Base-by-base conservation (phyloP, 2,797 vertebrate genomes). In the Sebastes oblongus region DNA sequence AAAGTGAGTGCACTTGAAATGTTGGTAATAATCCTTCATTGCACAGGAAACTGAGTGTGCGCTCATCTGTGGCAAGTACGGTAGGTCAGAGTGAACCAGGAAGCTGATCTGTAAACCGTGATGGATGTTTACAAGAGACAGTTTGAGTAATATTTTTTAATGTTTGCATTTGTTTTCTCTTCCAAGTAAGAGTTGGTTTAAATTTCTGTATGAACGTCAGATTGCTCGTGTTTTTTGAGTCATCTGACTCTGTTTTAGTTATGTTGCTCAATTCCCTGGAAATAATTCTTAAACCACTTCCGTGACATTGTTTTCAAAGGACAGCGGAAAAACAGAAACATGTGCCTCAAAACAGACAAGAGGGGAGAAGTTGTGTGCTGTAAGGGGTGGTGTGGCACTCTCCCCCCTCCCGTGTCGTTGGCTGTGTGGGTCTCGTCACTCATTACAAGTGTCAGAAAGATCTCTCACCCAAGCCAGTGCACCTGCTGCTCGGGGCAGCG, bases 371-470 rank as follows among this genome's bases (percentile, higher is more conserved):
- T 70, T 9, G 24, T 10, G 29, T 29, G 6, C 67, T 50, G 59
- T 58, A 6, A 6, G 34, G 67, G 52, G 56, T 24, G 59, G 25
- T 46, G 25, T 32, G 60, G 20, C 73, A 60, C 42, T 46, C 25
- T 66, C 78, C 60, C 5, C n/a, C 71, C 75, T 56, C 30, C 62
- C 62, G 64, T 77, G 75, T 66, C 4, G 4, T 74, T 54, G 67
- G 86, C 85, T 36, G 72, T 72, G 72, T 80, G 72, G 74, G 66
- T 82, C 82, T 73, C 46, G 66, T 92, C 87, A 86, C 88, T 93
- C 85, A 91, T 91, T 81, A 82, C 69, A 83, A 75, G 87, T 88
- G 85, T 88, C 77, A 70, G 78, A 78, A 77, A 75, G 75, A 84
- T 90, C 74, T 90, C 81, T 86, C 90, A 89, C 89, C 83, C 82